phyloP scores from a whole-genome alignment of 2,113 vertebrate genomes.

The Machaerirhynchus nigripectus region DNA sequence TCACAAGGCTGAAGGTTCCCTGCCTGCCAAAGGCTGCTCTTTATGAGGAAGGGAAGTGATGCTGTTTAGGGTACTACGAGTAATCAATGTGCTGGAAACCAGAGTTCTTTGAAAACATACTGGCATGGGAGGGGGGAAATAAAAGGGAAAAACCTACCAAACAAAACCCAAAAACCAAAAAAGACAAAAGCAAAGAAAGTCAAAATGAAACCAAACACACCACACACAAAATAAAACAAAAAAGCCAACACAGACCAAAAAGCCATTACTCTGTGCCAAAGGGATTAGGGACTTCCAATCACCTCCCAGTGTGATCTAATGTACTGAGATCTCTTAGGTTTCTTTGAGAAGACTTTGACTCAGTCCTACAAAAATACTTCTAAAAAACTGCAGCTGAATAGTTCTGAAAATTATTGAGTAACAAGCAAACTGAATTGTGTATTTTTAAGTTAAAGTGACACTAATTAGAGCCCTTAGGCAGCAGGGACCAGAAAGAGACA shows the following conservation, averaged over 20 bases:
- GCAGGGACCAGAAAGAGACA: neutral
- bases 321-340: neutral
- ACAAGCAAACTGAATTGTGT: neutral
- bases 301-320: neutral
- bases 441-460: neutral
- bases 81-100: neutral
- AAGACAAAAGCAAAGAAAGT: neutral
- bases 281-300: neutral
- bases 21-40: rapidly evolving
- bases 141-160: neutral
- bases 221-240: neutral
- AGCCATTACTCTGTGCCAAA: neutral
- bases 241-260: neutral
- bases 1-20: neutral
- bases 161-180: neutral
- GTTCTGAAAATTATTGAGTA: neutral
- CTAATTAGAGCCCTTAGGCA: constrained; percentile 22
- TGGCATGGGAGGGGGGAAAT: rapidly evolving
- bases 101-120: neutral
- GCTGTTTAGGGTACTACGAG: rapidly evolving
- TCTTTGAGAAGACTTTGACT: neutral
- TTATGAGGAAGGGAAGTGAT: neutral
- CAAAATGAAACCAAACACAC: rapidly evolving
- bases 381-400: neutral
- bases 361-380: neutral